Base-by-base conservation (phyloP, 2,888 invertebrate genomes). In the Seira sanloemensis region DNA sequence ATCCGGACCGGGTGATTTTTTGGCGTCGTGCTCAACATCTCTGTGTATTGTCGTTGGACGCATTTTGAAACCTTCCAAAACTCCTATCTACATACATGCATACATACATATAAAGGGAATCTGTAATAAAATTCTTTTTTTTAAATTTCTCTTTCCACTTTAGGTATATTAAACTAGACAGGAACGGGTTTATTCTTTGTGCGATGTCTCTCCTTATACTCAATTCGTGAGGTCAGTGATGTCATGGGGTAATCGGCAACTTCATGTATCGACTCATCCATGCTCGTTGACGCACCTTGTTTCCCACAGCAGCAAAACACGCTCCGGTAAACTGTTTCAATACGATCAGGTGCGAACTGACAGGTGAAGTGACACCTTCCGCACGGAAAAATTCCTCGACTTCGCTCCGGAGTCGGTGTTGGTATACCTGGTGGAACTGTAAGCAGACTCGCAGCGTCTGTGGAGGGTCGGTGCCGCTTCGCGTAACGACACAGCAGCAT, bases 401-500 rank as follows among this genome's bases (percentile, higher is more conserved):
- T 27, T 78, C 78, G 27, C 58, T 83, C 74, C n/a, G 83, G 83
- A 19, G 78, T 78, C 7, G 83, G 83, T 7, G 78, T 21, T 12
- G 77, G 67, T 19, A 83, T 69, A n/a, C 78, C 78, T 25, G 77
- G 78, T 19, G 77, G 78, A 62, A 54, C 78, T 37, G 77, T 78
- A 24, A 78, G 67, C 37, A 78, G 50, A 37, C 58, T 83, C 21
- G 81, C 69, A 46, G 78, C 79, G 21, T 87, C 85, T 21, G 68
- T 54, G n/a, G 80, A 77, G 23, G 76, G 77, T 18, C 88, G 78
- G 24, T 85, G 83, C n/a, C 86, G 72, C 54, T 86, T 82, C 4
- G 86, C 81, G 75, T 88, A 87, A 2, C 88, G 83, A 69, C 88
- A 88, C 1, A 88, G 81, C 21, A 88, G 85, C 74, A 88, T 87